phyloP scores from a whole-genome alignment of 2,113 vertebrate species.

The Lonchura striata region DNA sequence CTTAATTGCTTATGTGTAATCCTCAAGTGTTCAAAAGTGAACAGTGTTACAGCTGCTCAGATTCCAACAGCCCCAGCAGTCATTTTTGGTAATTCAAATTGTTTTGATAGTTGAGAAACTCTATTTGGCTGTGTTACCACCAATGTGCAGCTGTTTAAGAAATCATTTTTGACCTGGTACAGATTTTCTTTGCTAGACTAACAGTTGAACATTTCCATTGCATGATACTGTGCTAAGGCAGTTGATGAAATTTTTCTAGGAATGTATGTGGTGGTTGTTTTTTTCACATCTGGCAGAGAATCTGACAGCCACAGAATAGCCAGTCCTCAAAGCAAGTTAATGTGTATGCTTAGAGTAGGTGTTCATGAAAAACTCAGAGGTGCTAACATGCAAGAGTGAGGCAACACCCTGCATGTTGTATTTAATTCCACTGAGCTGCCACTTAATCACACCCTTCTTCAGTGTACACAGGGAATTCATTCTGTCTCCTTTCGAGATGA shows the following conservation, averaged over 20 bases:
- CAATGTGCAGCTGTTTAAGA: not conserved
- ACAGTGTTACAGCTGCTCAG: not conserved
- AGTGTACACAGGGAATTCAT: accelerated
- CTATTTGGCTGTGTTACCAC: not conserved
- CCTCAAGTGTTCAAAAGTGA: not conserved
- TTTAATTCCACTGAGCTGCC: not conserved
- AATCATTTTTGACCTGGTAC: not conserved
- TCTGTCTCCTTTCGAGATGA: not conserved
- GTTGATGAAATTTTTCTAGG: not conserved
- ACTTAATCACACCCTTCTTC: not conserved
- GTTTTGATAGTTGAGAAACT: not conserved
- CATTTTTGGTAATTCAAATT: not conserved
- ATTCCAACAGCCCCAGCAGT: not conserved
- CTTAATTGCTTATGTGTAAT: not conserved
- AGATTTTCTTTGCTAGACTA: not conserved
- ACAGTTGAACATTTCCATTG: not conserved
- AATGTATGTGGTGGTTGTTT: not conserved
- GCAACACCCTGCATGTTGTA: not conserved
- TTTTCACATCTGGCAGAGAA: not conserved
- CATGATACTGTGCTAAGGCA: not conserved
- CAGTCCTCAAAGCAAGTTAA: not conserved
- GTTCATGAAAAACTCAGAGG: not conserved
- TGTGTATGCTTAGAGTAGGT: not conserved
- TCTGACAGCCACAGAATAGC: not conserved
- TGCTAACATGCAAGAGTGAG: not conserved